Conservation (phyloP, 1,140 invertebrate species). For the Nasonia vitripennis region DNA sequence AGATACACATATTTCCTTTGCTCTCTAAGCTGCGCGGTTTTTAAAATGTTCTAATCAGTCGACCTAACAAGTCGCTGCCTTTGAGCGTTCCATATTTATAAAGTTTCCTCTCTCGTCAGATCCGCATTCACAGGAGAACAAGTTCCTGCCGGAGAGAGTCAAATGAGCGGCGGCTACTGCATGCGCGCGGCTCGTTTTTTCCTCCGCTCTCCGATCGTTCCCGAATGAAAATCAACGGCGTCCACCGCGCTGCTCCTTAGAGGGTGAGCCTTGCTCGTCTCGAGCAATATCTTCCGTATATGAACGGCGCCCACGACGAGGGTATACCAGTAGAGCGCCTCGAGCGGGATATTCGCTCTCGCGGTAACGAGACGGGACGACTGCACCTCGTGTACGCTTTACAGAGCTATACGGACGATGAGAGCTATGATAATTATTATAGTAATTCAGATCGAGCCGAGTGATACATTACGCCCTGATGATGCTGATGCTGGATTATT, state of each 20-base stretch:
- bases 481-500: slow-evolving; percentile 15
- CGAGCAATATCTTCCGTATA: slow-evolving; percentile 9
- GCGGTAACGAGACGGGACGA: slow-evolving; percentile 19
- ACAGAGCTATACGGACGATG: neutral
- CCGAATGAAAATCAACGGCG: slow-evolving; percentile 38
- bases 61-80: slow-evolving; percentile 28
- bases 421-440: slow-evolving; percentile 26
- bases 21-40: neutral
- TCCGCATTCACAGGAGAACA: slow-evolving; percentile 8
- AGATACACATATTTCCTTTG: too few relatives aligned
- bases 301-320: neutral
- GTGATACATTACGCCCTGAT: slow-evolving; percentile 4
- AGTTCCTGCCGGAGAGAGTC: slow-evolving; percentile 19
- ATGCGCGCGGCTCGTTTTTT: neutral
- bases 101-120: slow-evolving; percentile 33
- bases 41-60: slow-evolving; percentile 34
- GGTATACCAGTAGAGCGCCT: neutral
- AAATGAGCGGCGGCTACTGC: slow-evolving; percentile 1
- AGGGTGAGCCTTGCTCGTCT: neutral
- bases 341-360: neutral
- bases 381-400: neutral
- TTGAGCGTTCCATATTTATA: slow-evolving; percentile 43
- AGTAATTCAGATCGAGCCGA: slow-evolving; percentile 27
- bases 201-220: slow-evolving; percentile 2
- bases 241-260: neutral